Evolutionary conservation across 2,888 invertebrate species (phyloP), one percentile per base, ranked within the genome.

Genomic region (Nebria brevicollis): DNA sequence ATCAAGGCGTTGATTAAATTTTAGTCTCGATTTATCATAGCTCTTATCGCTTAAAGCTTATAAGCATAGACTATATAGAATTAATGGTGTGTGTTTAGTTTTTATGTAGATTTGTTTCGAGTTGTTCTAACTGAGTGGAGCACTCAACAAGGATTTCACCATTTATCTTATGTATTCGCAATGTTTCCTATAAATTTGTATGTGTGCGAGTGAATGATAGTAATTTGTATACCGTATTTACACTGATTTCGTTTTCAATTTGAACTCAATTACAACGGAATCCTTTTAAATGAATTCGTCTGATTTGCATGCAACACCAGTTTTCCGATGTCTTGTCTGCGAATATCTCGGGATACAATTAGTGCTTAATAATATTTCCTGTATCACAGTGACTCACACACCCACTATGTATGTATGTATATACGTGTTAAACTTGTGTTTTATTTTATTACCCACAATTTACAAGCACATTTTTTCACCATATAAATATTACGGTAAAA

Each of bases 271-370:
- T 81, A 81, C 80, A 81, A 75, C 75, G 76, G 80, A 81, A 81
- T 81, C 80, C 80, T 81, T 81, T 81, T 81, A 81, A 75, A 81
- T 81, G 54, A 64, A 75, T 72, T 81, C 75, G 72, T 72, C 75
- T 75, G 34, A 76, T 81, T 81, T 81, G 75, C 78, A 74, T 79
- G 79, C 73, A 66, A 79, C 79, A 79, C 79, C 34, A 78, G 73
- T 78, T 79, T 73, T 15, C 20, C 66, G 74, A 74, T 74, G 78
- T 74, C 42, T 25, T 74, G 77, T 77, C 70, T 70, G 64, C 65
- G 42, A 25, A 54, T 13, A 54, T 13, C 2, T 13, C 54, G 54
- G 2, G 8, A 54, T 11, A 54, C 34, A 54, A 54, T 54, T 54
- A 54, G 7, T 3, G 54, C 13, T 11, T 11, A 13, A 54, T 54